phyloP scores from a whole-genome alignment of 2,797 vertebrate species.

The Discoglossus pictus region DNA sequence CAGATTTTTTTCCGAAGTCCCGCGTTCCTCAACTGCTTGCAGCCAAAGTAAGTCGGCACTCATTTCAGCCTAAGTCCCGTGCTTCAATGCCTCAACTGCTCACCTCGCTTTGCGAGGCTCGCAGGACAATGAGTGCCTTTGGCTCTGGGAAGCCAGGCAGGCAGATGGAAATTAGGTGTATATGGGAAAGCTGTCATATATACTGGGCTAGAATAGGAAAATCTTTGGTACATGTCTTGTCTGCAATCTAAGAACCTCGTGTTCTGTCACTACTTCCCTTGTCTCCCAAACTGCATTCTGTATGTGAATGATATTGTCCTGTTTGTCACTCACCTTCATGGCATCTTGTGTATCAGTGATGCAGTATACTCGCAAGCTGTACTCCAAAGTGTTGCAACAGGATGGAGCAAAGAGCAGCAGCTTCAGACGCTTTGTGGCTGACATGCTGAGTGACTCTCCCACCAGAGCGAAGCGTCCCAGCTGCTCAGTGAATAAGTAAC shows the following conservation, averaged over 20 bases:
- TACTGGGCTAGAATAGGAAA: no score
- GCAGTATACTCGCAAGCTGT: slow-evolving; percentile 96
- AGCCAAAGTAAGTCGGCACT: no score
- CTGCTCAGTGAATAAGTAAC: slow-evolving; percentile 93
- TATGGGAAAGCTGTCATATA: no score
- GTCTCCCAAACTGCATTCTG: slow-evolving; percentile 1
- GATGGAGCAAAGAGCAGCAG: slow-evolving; percentile 92
- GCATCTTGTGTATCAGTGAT: slow-evolving; percentile 94
- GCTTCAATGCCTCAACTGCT: no score
- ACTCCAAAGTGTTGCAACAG: slow-evolving; percentile 92
- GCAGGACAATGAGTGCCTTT: no score
- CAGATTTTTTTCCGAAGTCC: no score
- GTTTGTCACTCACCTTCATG: slow-evolving; percentile 87
- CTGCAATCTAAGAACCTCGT: background rate
- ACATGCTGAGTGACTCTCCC: slow-evolving; percentile 96
- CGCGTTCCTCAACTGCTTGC: no score
- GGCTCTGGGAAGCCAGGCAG: no score
- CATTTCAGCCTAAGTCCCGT: no score
- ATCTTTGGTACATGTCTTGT: no score
- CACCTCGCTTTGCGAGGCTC: no score
- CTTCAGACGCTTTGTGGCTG: slow-evolving; percentile 91
- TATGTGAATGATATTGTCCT: slow-evolving; percentile 25
- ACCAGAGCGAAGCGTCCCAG: slow-evolving; percentile 93
- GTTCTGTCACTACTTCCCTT: slow-evolving; percentile 8
- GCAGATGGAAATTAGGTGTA: no score